Conservation (phyloP, 2,113 vertebrate species). For the Myrmophylax atrothorax region DNA sequence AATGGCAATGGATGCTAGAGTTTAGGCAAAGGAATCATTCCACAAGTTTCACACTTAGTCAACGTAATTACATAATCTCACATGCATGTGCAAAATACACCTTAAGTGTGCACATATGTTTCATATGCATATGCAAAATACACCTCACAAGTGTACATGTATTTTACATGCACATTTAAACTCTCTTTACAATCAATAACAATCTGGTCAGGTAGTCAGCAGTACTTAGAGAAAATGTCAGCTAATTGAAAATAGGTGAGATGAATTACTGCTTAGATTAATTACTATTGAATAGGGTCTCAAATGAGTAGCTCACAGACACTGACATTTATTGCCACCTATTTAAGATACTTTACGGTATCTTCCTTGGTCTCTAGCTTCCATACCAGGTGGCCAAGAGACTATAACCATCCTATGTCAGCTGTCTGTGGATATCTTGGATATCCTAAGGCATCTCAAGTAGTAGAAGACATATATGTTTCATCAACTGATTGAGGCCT, state of each 20-base stretch:
- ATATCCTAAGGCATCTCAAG: neutral
- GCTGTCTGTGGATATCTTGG: neutral
- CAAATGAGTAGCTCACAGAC: neutral
- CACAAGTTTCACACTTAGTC: neutral
- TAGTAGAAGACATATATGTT: neutral
- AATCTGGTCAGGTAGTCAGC: neutral
- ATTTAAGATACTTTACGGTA: neutral
- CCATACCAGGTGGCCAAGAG: neutral
- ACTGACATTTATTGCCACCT: neutral
- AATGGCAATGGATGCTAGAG: neutral
- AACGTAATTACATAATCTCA: neutral
- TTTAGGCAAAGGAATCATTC: neutral
- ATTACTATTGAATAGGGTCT: neutral
- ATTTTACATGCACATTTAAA: neutral
- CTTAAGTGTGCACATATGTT: neutral
- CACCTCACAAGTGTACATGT: neutral
- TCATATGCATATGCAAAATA: neutral
- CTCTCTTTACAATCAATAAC: neutral
- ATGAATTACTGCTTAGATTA: neutral
- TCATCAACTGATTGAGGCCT: neutral
- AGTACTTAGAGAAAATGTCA: neutral
- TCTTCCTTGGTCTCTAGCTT: neutral
- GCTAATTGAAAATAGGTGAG: neutral
- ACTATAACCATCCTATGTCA: neutral
- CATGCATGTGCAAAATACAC: neutral